Evolutionary conservation across 1,140 invertebrate genomes (phyloP), one percentile per base, ranked within the genome.

Genomic region (Artemia franciscana): DNA sequence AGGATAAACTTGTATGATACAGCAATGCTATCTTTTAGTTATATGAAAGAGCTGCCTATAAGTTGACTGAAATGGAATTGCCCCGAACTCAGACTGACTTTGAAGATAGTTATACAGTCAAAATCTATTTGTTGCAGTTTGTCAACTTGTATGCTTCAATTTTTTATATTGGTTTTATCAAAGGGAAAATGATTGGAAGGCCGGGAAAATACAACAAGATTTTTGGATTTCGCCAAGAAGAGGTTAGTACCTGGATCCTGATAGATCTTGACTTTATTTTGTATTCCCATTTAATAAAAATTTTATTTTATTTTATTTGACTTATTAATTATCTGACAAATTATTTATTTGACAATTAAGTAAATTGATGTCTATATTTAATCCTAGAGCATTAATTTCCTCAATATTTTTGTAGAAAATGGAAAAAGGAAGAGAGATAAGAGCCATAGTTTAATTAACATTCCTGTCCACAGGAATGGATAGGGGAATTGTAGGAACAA

Each of bases 111-210:
- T 74, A 97, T 18, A 97, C 91, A 0, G 76, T 98, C 9, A 98
- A 98, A 78, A 94, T 98, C 67, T 98, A 97, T 73, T 73, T 98
- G 5, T 80, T 98, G 30, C 91, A 98, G 76, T 98, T 98, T 76
- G 88, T 98, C 27, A 98, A 98, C 74, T 97, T 95, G 73, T 98
- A 98, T 73, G 88, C 92, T 23, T 94, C 91, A 1, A 93, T 98
- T 71, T 94, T 98, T 77, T 98, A 98, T 70, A 93, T 98, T 68
- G 94, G 92, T 0, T 98, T 98, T 75, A 85, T 96, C 67, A 97
- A 97, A 73, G 93, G 92, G 56, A 92, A 88, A 73, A 86, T 88
- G 67, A 78, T 88, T n/a, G 88, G 88, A 0, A 82, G 84, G 70
- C 88, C 88, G 0, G 83, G 82, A 4, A 74, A 82, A 27, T 91